These are phyloP conservation scores for Acropternis orthonyx DNA, from an alignment of 2,797 vertebrate genomes.

Conservation along the genomic window DNA sequence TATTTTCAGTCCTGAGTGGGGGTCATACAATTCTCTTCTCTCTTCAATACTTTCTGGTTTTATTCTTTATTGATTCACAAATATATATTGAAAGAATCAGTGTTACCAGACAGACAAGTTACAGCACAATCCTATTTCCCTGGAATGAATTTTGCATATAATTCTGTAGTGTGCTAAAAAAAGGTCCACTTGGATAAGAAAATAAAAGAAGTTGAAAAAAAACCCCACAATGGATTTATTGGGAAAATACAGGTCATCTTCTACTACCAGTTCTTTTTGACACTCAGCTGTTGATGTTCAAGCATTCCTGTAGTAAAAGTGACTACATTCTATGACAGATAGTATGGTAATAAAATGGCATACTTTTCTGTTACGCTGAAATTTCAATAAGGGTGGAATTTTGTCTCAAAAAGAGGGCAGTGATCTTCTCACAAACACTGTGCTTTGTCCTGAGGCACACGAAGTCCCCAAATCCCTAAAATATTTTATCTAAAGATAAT, in stretches of 20 bases:
- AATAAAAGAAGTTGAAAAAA: not conserved
- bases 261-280: not conserved
- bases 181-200: not conserved
- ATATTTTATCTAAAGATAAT: constrained; percentile 78
- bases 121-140: not conserved
- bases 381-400: constrained; percentile 68
- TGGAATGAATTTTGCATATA: not conserved
- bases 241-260: not conserved
- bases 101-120: not conserved
- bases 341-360: constrained; percentile 36
- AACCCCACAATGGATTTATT: not conserved
- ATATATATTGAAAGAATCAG: not conserved
- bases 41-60: not conserved
- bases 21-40: not conserved
- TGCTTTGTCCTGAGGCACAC: constrained; percentile 77
- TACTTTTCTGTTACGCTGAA: constrained; percentile 44
- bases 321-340: not conserved
- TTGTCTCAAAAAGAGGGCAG: constrained; percentile 68
- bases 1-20: not conserved
- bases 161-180: not conserved
- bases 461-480: constrained; percentile 78
- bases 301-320: not conserved
- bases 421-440: constrained; percentile 71
- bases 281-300: not conserved
- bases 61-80: not conserved